Base-by-base conservation (phyloP, 2,888 invertebrate genomes). In the Aproaerema taeniolella region DNA sequence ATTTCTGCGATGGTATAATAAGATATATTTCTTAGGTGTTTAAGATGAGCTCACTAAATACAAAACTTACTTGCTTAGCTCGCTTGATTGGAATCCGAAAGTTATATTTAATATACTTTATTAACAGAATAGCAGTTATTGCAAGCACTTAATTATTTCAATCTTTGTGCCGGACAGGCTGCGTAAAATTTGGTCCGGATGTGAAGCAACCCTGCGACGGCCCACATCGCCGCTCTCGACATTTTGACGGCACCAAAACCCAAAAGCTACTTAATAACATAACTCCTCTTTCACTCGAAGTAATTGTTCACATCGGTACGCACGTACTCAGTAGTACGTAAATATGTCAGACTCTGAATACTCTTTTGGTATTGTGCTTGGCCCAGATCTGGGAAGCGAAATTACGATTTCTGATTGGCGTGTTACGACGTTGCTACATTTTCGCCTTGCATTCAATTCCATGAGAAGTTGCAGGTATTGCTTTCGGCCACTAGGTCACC, bases 371-470 rank as follows among this genome's bases (percentile, higher is more conserved):
- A 72, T 73, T 72, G 71, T 73, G 61, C 64, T 73, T 67, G 81
- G 74, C 75, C 81, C 76, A 81, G 68, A 70, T 82, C 79, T 73
- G 65, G 73, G 77, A 73, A 73, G 74, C 79, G 71, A 77, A 77
- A 81, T 72, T 69, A 70, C 72, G 70, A 69, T 72, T 67, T 73
- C 72, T 76, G 80, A 81, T 81, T 82, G 80, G 75, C 63, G 70
- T 72, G 70, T 72, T 74, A 68, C 76, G 61, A 68, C 50, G 76
- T 81, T 82, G 77, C 80, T 75, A 80, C 78, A 81, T 75, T 80
- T 79, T 76, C 70, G 76, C 76, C 75, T 79, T 80, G 79, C 79
- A 77, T 80, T 79, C 68, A 77, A 73, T 74, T 80, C 78, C 72
- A 78, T 82, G 82, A 75, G 80, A 81, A 77, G 63, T 71, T 73